Evolutionary conservation across 2,797 vertebrate genomes (phyloP).

Genomic region (Karalla daura): DNA sequence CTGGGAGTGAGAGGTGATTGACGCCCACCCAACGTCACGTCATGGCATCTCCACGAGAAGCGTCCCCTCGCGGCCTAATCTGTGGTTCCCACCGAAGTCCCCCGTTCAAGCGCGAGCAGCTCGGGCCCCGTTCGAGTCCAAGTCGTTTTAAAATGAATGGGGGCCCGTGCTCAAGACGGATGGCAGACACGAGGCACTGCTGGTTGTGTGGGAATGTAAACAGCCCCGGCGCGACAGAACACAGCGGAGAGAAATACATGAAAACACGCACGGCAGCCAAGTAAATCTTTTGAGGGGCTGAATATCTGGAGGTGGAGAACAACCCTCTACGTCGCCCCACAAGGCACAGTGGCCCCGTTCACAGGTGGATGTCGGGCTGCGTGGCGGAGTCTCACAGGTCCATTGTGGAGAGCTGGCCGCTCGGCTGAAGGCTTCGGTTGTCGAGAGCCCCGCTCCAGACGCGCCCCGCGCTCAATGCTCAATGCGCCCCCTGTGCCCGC

Average conservation of each 20-base stretch:
- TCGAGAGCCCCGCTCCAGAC: conserved; percentile 50
- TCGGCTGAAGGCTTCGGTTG: conserved; percentile 46
- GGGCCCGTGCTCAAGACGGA: background rate
- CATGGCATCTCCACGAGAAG: background rate
- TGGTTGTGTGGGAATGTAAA: background rate
- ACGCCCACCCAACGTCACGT: background rate
- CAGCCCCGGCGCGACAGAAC: background rate
- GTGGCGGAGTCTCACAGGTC: conserved; percentile 15
- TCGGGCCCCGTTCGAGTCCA: background rate
- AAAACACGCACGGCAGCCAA: background rate
- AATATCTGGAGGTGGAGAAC: too few relatives aligned
- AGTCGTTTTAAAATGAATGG: too few relatives aligned
- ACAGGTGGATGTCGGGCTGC: conserved; percentile 5
- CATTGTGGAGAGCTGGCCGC: conserved; percentile 38
- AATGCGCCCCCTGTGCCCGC: conserved; percentile 55
- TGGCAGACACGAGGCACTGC: background rate
- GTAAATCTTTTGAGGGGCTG: too few relatives aligned
- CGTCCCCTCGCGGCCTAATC: background rate
- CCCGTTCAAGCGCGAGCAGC: conserved; percentile 8
- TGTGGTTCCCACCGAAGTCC: background rate
- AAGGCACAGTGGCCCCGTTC: conserved; percentile 26
- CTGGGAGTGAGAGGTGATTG: conserved; percentile 1
- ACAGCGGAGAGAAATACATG: background rate
- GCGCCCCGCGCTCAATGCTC: conserved; percentile 59
- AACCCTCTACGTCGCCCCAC: background rate